phyloP scores from a whole-genome alignment of 2,113 vertebrate genomes.

The Rhineura floridana region DNA sequence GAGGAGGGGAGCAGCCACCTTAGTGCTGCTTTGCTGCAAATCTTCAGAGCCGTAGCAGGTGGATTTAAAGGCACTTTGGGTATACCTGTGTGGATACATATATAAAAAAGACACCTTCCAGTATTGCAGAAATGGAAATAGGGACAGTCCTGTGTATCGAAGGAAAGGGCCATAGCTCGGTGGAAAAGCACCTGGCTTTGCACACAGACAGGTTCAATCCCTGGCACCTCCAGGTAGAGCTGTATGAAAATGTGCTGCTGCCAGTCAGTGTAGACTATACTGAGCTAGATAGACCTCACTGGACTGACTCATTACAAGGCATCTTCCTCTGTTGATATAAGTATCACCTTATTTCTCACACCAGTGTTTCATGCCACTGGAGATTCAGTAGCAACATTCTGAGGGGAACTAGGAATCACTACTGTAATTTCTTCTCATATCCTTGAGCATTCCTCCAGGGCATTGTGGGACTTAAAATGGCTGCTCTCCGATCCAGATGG shows the following conservation, averaged over 20 bases:
- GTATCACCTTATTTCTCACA: neutral
- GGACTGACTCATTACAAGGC: no score
- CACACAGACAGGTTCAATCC: no score
- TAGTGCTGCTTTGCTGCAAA: neutral
- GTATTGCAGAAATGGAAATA: neutral
- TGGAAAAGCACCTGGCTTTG: no score
- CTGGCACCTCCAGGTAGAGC: no score
- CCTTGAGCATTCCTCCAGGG: neutral
- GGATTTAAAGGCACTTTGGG: neutral
- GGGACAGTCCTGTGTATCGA: no score
- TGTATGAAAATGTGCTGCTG: no score
- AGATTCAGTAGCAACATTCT: neutral
- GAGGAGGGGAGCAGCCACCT: constrained; percentile 5
- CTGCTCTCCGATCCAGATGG: no score
- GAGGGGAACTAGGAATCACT: neutral
- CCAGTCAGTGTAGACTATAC: no score
- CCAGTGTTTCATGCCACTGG: neutral
- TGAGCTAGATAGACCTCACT: no score
- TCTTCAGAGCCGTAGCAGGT: neutral
- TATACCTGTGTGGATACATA: neutral
- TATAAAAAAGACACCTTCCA: neutral
- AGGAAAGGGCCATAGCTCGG: no score
- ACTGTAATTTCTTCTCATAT: neutral
- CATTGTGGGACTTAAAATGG: no score
- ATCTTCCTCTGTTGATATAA: no score